Evolutionary conservation across 1,140 invertebrate genomes (phyloP).

Genomic region (Drosophila insularis): DNA sequence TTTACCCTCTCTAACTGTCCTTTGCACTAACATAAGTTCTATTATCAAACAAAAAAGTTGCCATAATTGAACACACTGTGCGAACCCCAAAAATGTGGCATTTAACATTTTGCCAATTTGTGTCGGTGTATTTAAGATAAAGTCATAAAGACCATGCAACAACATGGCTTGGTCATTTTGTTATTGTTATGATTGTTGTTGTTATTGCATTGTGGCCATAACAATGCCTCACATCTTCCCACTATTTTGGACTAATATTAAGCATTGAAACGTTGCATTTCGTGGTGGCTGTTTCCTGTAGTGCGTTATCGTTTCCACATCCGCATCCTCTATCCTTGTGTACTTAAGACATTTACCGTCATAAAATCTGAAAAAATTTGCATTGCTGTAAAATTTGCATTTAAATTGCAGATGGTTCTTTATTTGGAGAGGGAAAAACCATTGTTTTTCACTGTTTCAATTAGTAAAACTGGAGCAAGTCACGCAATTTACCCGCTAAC

Average conservation of each 20-base stretch:
- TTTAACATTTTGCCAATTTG: conserved; percentile 16
- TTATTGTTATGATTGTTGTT: conserved; percentile 19
- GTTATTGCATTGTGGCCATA: conserved; percentile 20
- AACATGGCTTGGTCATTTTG: conserved; percentile 27
- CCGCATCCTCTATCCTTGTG: conserved; percentile 20
- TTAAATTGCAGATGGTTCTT: conserved; percentile 58
- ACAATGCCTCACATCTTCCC: conserved; percentile 9
- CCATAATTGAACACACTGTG: neutral
- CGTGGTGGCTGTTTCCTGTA: conserved; percentile 33
- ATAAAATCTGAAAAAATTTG: conserved; percentile 53
- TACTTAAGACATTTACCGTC: conserved; percentile 16
- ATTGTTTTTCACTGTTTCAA: conserved; percentile 35
- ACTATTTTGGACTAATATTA: conserved; percentile 53
- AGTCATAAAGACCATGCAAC: conserved; percentile 67
- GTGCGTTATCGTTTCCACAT: conserved; percentile 40
- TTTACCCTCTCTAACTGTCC: no score
- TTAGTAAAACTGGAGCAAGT: conserved; percentile 32
- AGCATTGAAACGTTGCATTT: conserved; percentile 34
- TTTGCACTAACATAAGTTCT: no score
- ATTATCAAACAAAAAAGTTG: no score
- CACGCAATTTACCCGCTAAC: neutral
- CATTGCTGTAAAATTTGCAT: conserved; percentile 60
- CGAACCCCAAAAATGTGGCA: neutral
- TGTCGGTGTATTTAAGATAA: conserved; percentile 22
- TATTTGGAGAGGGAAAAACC: conserved; percentile 3